Evolutionary conservation across 2,797 vertebrate species (phyloP).

Genomic region (Acanthiza pusilla): DNA sequence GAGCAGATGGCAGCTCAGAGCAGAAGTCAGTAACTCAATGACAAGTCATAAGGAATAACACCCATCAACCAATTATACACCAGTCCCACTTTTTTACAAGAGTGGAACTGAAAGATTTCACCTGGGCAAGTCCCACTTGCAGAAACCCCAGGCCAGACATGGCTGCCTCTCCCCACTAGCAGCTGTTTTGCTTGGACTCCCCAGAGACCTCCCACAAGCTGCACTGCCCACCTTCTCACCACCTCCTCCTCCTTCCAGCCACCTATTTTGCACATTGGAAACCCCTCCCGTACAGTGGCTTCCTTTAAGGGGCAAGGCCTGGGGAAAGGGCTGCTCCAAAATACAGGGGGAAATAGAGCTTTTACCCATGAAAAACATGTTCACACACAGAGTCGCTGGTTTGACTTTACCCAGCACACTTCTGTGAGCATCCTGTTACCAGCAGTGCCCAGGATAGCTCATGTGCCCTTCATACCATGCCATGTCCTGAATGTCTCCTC

Average conservation of each 20-base stretch:
- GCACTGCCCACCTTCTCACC: neutral
- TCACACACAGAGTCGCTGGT: rapidly evolving
- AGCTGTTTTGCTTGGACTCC: neutral
- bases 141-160: neutral
- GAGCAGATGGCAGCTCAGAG: constrained; percentile 36
- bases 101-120: neutral
- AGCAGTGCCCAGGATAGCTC: neutral
- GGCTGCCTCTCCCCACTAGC: neutral
- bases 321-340: neutral
- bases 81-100: neutral
- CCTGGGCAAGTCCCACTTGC: neutral
- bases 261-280: constrained; percentile 17
- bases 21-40: neutral
- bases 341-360: neutral
- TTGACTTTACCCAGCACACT: neutral
- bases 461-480: neutral
- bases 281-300: neutral
- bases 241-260: neutral
- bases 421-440: rapidly evolving
- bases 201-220: neutral
- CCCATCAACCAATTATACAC: neutral
- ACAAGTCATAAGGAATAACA: neutral
- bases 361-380: neutral
- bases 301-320: neutral
- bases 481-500: neutral